Percentiles rank a stretch among this genome's conserved stretches.
These are phyloP conservation scores for Gryon sp. DNA, from an alignment of 1,140 invertebrate species.

Conservation along the genomic window DNA sequence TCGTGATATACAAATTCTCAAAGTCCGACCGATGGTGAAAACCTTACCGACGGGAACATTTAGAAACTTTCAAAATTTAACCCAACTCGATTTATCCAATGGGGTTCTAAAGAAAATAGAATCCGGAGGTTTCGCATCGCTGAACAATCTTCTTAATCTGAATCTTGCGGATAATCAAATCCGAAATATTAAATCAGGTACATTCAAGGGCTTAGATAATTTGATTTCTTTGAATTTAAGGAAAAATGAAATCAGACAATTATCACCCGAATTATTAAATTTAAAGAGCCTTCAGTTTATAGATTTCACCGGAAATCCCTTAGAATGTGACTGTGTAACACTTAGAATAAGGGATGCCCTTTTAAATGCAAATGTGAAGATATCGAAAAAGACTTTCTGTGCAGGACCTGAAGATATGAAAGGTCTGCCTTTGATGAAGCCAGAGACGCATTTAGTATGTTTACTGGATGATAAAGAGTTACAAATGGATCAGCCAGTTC, in stretches of 20 bases:
- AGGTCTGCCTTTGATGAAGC: slow-evolving; percentile 61
- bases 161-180: slow-evolving; percentile 72
- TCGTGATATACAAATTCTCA: slow-evolving; percentile 62
- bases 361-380: slow-evolving; percentile 59
- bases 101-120: slow-evolving; percentile 67
- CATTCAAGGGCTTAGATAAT: slow-evolving; percentile 67
- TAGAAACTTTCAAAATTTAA: slow-evolving; percentile 65
- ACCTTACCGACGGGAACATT: slow-evolving; percentile 59
- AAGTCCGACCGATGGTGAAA: slow-evolving; percentile 17
- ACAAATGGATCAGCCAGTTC: slow-evolving; percentile 69
- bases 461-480: slow-evolving; percentile 72
- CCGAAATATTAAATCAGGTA: slow-evolving; percentile 58
- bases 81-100: slow-evolving; percentile 69
- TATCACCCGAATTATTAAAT: slow-evolving; percentile 71
- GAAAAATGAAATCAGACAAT: slow-evolving; percentile 64
- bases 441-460: slow-evolving; percentile 64
- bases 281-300: slow-evolving; percentile 82
- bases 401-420: slow-evolving; percentile 64
- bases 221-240: slow-evolving; percentile 68
- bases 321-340: slow-evolving; percentile 81
- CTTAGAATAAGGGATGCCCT: slow-evolving; percentile 68
- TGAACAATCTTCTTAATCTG: slow-evolving; percentile 65
- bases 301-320: slow-evolving; percentile 83
- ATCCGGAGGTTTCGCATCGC: slow-evolving; percentile 59
- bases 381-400: slow-evolving; percentile 69